phyloP scores from a whole-genome alignment of 2,113 vertebrate genomes.

The Lutjanus erythropterus region DNA sequence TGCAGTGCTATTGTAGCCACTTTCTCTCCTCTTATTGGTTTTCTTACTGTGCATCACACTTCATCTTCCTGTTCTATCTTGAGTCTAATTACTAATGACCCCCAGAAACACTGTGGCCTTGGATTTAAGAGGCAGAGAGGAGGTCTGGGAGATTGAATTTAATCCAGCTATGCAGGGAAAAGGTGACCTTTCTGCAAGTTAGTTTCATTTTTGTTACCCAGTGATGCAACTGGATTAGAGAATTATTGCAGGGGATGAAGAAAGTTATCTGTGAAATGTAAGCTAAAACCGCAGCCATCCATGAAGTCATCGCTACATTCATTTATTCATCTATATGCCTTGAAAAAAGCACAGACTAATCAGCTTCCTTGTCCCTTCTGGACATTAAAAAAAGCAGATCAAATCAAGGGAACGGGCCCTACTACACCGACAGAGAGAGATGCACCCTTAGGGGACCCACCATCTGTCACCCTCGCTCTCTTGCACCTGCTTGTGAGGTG shows the following conservation, averaged over 20 bases:
- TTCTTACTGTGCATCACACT: conserved; percentile 45
- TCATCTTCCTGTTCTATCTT: conserved; percentile 48
- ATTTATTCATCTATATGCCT: conserved; percentile 33
- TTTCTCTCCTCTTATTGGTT: conserved; percentile 60
- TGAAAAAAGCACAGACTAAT: conserved; percentile 48
- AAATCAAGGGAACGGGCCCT: conserved; percentile 38
- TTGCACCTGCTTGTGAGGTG: conserved; percentile 66
- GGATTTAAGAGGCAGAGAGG: conserved; percentile 74
- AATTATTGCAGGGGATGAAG: conserved; percentile 64
- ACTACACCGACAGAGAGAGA: conserved; percentile 30
- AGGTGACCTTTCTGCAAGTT: conserved; percentile 76
- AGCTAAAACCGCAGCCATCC: conserved; percentile 47
- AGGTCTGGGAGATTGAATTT: conserved; percentile 73
- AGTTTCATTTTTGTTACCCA: conserved; percentile 68
- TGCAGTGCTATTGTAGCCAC: conserved; percentile 26
- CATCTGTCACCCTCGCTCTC: conserved; percentile 68
- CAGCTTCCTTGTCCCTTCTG: conserved; percentile 38
- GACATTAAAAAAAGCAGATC: conserved; percentile 57
- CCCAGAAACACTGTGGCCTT: conserved; percentile 65
- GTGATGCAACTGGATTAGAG: conserved; percentile 79
- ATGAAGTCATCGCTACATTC: conserved; percentile 37
- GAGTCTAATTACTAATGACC: conserved; percentile 72
- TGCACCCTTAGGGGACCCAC: conserved; percentile 50
- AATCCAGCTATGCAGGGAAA: conserved; percentile 68
- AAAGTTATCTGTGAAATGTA: conserved; percentile 54